Conservation (phyloP, 2,113 vertebrate genomes). For the Cinclus mexicanus region DNA sequence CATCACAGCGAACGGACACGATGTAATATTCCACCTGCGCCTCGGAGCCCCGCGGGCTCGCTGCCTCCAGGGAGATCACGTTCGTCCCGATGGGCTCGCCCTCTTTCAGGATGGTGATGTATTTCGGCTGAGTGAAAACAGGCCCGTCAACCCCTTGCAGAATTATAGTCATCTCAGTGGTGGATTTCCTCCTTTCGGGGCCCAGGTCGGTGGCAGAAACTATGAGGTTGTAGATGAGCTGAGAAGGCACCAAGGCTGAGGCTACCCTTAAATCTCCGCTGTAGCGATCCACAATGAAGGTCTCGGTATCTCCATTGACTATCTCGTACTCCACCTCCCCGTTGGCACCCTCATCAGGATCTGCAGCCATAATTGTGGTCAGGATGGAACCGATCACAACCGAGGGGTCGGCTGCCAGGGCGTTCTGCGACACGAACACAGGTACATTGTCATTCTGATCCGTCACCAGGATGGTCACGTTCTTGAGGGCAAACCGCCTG, state of each 20-base stretch:
- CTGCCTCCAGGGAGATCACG: constrained; percentile 90
- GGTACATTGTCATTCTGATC: constrained; percentile 95
- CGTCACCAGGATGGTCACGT: constrained; percentile 92
- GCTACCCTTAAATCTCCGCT: constrained; percentile 92
- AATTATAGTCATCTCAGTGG: constrained; percentile 90
- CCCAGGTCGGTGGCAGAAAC: constrained; percentile 94
- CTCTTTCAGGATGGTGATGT: constrained; percentile 93
- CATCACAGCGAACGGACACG: constrained; percentile 86
- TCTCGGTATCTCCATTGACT: constrained; percentile 87
- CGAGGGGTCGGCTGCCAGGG: constrained; percentile 88
- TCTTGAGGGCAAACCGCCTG: constrained; percentile 90
- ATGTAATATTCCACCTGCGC: constrained; percentile 94
- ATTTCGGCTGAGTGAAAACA: constrained; percentile 94
- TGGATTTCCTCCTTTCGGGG: constrained; percentile 84
- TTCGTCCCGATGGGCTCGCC: constrained; percentile 93
- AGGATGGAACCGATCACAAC: constrained; percentile 90
- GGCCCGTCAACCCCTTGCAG: constrained; percentile 90
- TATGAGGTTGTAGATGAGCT: constrained; percentile 87
- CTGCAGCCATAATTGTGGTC: constrained; percentile 89
- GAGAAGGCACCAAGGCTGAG: constrained; percentile 85
- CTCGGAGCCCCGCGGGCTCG: constrained; percentile 82
- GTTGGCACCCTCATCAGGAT: constrained; percentile 92
- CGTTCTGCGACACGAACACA: constrained; percentile 89
- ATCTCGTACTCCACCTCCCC: constrained; percentile 97
- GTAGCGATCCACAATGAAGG: constrained; percentile 94